Base-by-base conservation (phyloP, 2,113 vertebrate species). In the Fulica atra region DNA sequence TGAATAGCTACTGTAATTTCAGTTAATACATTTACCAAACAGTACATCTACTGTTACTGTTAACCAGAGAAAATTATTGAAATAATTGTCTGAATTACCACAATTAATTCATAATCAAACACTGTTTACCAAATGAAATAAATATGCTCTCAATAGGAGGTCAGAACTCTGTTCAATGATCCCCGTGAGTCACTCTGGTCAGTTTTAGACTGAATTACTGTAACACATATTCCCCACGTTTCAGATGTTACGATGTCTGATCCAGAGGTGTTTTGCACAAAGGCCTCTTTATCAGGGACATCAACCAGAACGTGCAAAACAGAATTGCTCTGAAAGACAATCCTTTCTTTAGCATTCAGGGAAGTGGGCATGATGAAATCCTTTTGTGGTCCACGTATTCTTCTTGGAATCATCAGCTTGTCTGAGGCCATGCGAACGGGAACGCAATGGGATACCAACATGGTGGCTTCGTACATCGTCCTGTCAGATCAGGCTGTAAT, bases 71-170 rank as follows among this genome's bases (percentile, higher is more conserved):
- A 88, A 93, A 92, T 81, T 60, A 92, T 61, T 90, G 61, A 94
- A 96, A 96, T 91, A 88, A 92, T 93, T 95, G 83, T 51, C 86
- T 81, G 57, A 77, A 93, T 92, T 87, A 92, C 17, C 48, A 68
- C 81, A 78, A 96, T 86, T 92, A 88, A 93, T 92, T 88, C 19
- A 76, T 87, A 87, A 95, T 48, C 44, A 84, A 89, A 92, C 31
- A 46, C 53, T 81, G 42, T 61, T 94, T 84, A 72, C 44, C 33
- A 89, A 40, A 86, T 60, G 13, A 95, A 89, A 88, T 81, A 78
- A 35, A 88, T 25, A 69, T 5, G 42, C 35, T 80, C 25, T 20
- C 69, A 61, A 65, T 15, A 74, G 40, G 36, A 64, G 56, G 63
- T 63, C 74, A 31, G 74, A 24, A 70, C 33, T 24, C 60, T 3